Evolutionary conservation across 1,140 invertebrate genomes (phyloP), one percentile per base, ranked within the genome.

Genomic region (Drosophila murphyi): DNA sequence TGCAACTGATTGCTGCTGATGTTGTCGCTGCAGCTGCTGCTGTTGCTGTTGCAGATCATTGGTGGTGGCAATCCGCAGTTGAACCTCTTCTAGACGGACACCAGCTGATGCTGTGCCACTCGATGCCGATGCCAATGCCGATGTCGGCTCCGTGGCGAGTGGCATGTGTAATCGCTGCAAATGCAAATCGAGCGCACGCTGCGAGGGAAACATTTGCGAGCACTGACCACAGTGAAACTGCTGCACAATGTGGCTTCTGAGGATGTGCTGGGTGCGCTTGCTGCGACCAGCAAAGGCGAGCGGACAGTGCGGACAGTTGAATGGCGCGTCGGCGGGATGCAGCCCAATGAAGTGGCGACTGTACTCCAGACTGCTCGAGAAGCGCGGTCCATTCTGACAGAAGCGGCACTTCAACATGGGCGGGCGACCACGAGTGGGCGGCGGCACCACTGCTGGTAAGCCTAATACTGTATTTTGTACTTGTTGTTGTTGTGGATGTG

Each of bases 221-320:
- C 90, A 92, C 43, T 92, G 90, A 4, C 90, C 90, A 47, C 90
- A 92, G 31, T 90, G 90, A 32, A 82, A 92, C 48, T 88, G 83
- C 62, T 90, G 81, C 5, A 87, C 64, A 50, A 92, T 82, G 43
- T 92, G 90, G 4, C 75, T 59, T 62, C 56, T 85, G 1, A 88
- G 73, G 6, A 92, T 91, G 62, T 92, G 90, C 65, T 92, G 87
- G 20, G 80, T 87, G 4, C 90, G 83, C 51, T 92, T 86, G 10
- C 54, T 86, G 32, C 90, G 59, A 4, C 87, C 71, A 31, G 79
- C 68, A 52, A 92, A 92, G 1, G 85, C 63, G 50, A 81, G 56
- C 0, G 90, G 81, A 20, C 90, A 92, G 39, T 92, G 83, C 4
- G 87, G 90, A 64, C 90, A 92, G 43, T 86, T 92, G 47, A 86